Percentiles rank a stretch among this genome's conserved stretches.
phyloP scores from a whole-genome alignment of 2,113 vertebrate species.

The Atractosteus spatula region DNA sequence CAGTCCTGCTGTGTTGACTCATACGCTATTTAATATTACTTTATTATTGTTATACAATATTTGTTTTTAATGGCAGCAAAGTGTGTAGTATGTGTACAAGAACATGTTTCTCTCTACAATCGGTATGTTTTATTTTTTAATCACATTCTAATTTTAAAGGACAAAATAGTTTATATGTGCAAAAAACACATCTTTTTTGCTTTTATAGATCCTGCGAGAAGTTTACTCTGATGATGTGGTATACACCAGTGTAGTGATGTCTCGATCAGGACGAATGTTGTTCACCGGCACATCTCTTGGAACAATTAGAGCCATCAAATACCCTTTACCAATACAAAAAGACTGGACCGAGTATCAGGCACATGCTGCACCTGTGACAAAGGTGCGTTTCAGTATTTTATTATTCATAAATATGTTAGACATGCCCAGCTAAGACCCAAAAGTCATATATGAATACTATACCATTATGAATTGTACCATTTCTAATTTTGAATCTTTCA shows the following conservation, averaged over 20 bases:
- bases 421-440: no score
- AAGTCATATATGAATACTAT: no score
- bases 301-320: conserved; percentile 78
- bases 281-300: conserved; percentile 85
- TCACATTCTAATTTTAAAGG: neutral
- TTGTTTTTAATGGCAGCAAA: no score
- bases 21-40: no score
- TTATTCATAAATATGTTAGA: no score
- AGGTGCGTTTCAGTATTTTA: conserved; percentile 57
- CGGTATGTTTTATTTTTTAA: neutral
- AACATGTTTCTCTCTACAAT: no score
- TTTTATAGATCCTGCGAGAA: conserved; percentile 77
- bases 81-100: no score
- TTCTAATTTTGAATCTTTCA: no score
- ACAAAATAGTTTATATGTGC: neutral
- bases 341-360: conserved; percentile 83
- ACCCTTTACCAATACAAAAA: conserved; percentile 74
- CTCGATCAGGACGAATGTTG: conserved; percentile 73
- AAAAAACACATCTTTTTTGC: neutral
- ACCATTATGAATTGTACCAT: no score
- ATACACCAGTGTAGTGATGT: conserved; percentile 76
- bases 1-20: no score
- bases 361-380: conserved; percentile 83
- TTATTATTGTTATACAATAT: no score
- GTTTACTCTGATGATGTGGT: conserved; percentile 64